Evolutionary conservation across 2,888 invertebrate species (phyloP), one percentile per base, ranked within the genome.

Genomic region (Pseudolycoriella hygida): DNA sequence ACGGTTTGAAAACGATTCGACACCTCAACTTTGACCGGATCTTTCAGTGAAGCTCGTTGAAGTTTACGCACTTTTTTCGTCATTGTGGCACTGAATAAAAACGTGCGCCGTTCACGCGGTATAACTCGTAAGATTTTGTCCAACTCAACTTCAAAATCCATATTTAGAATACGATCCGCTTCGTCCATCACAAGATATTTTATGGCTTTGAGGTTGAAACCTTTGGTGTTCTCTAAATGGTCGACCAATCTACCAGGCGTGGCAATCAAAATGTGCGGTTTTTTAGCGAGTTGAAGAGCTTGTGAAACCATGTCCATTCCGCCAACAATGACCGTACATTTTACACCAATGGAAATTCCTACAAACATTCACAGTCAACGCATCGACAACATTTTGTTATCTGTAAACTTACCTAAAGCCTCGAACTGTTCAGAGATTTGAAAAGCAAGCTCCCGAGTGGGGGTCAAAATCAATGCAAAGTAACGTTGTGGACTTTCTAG

Each of bases 281-380:
- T 93, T 62, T 93, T 96, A 1, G 90, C 89, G 42, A 98, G 67
- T 55, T 81, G 74, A 48, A 96, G 67, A 0, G 90, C 78, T 60
- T 99, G 98, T 0, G 90, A 81, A 58, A 89, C 85, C 92, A 96
- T 96, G 59, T 99, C 97, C 77, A 97, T 92, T 1, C 98, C 98
- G 41, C 98, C 98, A 3, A 99, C 97, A 56, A 99, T 83, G 0
- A 97, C 96, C 45, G 82, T 89, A 67, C 87, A 88, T 71, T 92
- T 90, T 1, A 98, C 84, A 34, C 96, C 96, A 60, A 98, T 89
- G 49, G 78, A 76, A 12, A 86, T 73, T 46, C 88, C 87, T 84
- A 53, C 40, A 53, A 45, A 37, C 4, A 34, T 25, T 25, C 25
- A 25, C 25, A 25, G 25, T 25, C n/a, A 8, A 4, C 25, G 25